Evolutionary conservation across 1,140 invertebrate genomes (phyloP).

Genomic region (Euura lappo): DNA sequence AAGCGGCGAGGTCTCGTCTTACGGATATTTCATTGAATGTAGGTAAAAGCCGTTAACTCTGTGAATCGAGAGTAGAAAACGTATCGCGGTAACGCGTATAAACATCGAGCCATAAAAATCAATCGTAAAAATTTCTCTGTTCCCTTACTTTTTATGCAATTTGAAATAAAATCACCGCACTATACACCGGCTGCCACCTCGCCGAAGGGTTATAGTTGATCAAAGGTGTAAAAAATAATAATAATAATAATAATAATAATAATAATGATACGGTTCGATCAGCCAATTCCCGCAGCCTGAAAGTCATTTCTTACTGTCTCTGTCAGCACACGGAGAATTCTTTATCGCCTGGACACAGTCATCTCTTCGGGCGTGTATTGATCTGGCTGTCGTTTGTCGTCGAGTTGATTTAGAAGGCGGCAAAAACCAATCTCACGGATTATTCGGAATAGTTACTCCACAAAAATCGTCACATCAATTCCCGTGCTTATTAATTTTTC

Average conservation of each 20-base stretch:
- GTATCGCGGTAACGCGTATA: neutral
- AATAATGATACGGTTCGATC: no score
- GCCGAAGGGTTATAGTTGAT: no score
- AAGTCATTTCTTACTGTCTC: neutral
- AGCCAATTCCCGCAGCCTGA: no score
- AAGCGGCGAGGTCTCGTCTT: neutral
- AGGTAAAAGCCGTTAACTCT: no score
- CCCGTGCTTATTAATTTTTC: no score
- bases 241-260: no score
- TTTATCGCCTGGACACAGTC: neutral
- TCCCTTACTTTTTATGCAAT: neutral
- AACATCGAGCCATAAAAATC: neutral
- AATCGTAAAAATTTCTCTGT: neutral
- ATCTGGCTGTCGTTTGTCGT: constrained; percentile 1
- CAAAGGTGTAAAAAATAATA: no score
- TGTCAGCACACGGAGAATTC: neutral
- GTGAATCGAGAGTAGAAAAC: neutral
- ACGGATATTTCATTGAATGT: neutral
- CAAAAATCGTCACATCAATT: neutral
- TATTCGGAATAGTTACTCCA: neutral
- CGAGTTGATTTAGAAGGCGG: neutral
- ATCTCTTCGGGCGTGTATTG: neutral
- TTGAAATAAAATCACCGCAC: neutral
- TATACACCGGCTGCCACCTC: no score
- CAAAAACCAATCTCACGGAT: constrained; percentile 1